Evolutionary conservation across 1,140 invertebrate genomes (phyloP).

Genomic region (Saccostrea echinata): DNA sequence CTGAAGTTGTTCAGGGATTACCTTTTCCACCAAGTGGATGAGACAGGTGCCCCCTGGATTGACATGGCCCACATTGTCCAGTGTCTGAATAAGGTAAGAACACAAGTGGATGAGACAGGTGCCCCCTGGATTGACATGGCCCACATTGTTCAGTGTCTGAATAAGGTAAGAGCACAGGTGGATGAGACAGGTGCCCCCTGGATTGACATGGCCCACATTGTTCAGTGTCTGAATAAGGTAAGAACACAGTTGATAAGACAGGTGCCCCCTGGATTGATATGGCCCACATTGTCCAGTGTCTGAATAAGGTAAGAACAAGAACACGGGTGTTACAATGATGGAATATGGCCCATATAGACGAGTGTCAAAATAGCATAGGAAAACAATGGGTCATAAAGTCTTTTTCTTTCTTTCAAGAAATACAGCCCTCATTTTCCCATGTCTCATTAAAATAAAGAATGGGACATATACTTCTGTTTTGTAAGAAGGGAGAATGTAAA

Average conservation of each 20-base stretch:
- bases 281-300: conserved; percentile 94
- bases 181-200: conserved; percentile 95
- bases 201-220: conserved; percentile 97
- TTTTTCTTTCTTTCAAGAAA: too few relatives aligned
- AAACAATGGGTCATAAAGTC: conserved; percentile 85
- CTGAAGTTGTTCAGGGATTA: conserved; percentile 98
- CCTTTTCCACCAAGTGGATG: conserved; percentile 94
- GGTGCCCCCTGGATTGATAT: conserved; percentile 97
- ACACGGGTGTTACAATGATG: conserved; percentile 91
- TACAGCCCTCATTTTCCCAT: too few relatives aligned
- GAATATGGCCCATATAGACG: conserved; percentile 96
- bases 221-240: conserved; percentile 97
- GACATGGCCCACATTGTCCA: conserved; percentile 97
- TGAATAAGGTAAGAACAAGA: conserved; percentile 91
- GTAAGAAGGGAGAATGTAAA: too few relatives aligned
- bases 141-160: conserved; percentile 96
- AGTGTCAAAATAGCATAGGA: conserved; percentile 95
- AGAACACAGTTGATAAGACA: conserved; percentile 88
- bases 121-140: conserved; percentile 97
- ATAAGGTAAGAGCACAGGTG: conserved; percentile 89
- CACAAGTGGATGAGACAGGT: conserved; percentile 90
- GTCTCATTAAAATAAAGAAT: too few relatives aligned
- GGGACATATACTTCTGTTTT: too few relatives aligned
- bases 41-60: conserved; percentile 95
- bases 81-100: conserved; percentile 94